A percentile compares a stretch with the other conserved stretches of the same genome.
These are phyloP conservation scores for Xylocampa areola DNA, from an alignment of 2,888 invertebrate genomes.

Conservation along the genomic window DNA sequence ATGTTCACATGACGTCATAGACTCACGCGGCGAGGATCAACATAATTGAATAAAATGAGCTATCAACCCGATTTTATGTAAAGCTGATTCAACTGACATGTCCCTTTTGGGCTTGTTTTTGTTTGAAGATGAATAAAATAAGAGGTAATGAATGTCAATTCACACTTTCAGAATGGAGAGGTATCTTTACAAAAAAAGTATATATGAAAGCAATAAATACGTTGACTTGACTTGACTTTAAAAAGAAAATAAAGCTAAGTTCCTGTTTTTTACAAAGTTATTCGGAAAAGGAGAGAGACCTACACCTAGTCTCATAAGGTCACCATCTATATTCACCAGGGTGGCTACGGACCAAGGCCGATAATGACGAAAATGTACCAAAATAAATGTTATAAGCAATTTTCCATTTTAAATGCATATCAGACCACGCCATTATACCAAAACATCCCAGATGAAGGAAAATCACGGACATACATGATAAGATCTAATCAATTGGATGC, in stretches of 20 bases:
- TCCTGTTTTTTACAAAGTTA: too few relatives aligned
- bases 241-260: not conserved
- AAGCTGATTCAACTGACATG: not conserved
- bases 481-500: slow-evolving; percentile 24
- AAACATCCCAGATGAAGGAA: not conserved
- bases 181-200: not conserved
- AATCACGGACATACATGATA: slow-evolving; percentile 3
- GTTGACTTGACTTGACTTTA: too few relatives aligned
- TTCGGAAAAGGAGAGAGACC: too few relatives aligned
- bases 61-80: not conserved
- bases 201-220: too few relatives aligned
- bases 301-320: too few relatives aligned
- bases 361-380: too few relatives aligned
- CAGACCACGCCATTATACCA: not conserved
- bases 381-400: too few relatives aligned
- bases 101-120: not conserved
- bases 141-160: not conserved
- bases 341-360: too few relatives aligned
- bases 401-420: not conserved
- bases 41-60: slow-evolving; percentile 10
- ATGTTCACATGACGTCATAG: slow-evolving; percentile 9
- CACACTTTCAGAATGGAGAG: not conserved
- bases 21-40: not conserved
- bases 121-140: not conserved
- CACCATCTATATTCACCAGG: too few relatives aligned